A percentile compares a stretch with the other conserved stretches of the same genome.
Evolutionary conservation across 2,113 vertebrate species (phyloP).

Genomic region (Jaculus jaculus): DNA sequence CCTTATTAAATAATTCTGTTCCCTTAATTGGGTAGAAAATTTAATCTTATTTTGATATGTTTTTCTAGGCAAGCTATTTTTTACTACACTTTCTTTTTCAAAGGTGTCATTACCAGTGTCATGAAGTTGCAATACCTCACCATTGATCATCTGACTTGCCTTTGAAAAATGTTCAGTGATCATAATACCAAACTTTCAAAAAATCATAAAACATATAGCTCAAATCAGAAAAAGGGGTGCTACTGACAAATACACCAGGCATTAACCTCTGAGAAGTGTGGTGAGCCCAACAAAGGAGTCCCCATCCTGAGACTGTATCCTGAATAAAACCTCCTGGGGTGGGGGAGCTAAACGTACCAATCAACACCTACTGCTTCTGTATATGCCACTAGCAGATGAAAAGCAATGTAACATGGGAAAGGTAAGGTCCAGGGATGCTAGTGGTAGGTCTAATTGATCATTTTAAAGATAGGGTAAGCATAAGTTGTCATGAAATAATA

Average conservation of each 20-base stretch:
- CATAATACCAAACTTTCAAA: background rate
- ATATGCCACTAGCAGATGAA: background rate
- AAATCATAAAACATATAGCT: background rate
- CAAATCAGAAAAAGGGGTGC: background rate
- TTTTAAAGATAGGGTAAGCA: background rate
- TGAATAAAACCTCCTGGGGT: background rate
- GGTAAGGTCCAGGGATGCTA: background rate
- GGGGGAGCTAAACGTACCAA: background rate
- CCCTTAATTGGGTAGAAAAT: background rate
- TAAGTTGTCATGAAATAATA: background rate
- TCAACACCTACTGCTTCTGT: background rate
- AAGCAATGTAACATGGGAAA: background rate
- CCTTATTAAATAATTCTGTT: slow-evolving; percentile 30
- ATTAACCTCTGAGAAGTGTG: background rate
- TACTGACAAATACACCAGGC: background rate
- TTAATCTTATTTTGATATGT: slow-evolving; percentile 6
- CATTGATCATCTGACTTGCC: background rate
- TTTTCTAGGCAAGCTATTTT: background rate
- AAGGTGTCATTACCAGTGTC: background rate
- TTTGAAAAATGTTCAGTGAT: background rate
- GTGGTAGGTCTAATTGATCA: background rate
- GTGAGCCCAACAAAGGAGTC: background rate
- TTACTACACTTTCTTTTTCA: background rate
- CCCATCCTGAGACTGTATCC: background rate
- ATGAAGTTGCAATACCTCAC: background rate